Conservation (phyloP, 2,797 vertebrate species). For the Myotis pilosus region DNA sequence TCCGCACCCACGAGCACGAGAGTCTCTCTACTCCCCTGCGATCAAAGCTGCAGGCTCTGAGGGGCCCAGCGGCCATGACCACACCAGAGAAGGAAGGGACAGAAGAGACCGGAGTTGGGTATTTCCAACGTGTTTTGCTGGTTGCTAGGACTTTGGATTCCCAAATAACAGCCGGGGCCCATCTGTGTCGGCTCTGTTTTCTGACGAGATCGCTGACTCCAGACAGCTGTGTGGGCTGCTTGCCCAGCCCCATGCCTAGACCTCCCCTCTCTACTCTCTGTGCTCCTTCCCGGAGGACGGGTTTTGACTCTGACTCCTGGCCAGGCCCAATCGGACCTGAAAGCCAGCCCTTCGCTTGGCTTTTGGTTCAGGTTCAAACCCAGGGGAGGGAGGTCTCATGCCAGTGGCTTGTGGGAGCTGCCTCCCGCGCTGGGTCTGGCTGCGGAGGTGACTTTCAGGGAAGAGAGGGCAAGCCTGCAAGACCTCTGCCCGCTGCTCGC, state of each 20-base stretch:
- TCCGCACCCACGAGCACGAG: rapidly evolving
- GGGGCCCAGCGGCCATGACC: slow-evolving; percentile 52
- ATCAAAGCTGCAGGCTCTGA: slow-evolving; percentile 50
- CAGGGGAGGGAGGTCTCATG: neutral
- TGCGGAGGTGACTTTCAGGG: neutral
- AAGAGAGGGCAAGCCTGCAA: neutral
- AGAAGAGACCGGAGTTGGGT: slow-evolving; percentile 49
- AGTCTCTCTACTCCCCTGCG: neutral
- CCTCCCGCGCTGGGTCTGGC: neutral
- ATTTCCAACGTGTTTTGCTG: slow-evolving; percentile 70
- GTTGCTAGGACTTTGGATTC: slow-evolving; percentile 83
- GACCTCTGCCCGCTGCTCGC: neutral
- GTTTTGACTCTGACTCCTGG: neutral
- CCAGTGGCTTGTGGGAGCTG: neutral
- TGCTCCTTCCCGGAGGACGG: slow-evolving; percentile 35
- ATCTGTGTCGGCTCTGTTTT: slow-evolving; percentile 68
- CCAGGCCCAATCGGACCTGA: neutral
- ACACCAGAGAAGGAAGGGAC: slow-evolving; percentile 16
- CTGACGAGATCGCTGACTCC: slow-evolving; percentile 65
- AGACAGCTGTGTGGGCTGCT: slow-evolving; percentile 47
- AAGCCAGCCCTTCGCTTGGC: neutral
- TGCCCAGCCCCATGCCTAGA: neutral
- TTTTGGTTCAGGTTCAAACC: neutral
- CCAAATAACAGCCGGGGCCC: slow-evolving; percentile 81
- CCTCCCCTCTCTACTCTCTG: neutral